A percentile compares a stretch with the other conserved stretches of the same genome.
Conservation (phyloP, 2,113 vertebrate genomes). For the Piprites chloris region DNA sequence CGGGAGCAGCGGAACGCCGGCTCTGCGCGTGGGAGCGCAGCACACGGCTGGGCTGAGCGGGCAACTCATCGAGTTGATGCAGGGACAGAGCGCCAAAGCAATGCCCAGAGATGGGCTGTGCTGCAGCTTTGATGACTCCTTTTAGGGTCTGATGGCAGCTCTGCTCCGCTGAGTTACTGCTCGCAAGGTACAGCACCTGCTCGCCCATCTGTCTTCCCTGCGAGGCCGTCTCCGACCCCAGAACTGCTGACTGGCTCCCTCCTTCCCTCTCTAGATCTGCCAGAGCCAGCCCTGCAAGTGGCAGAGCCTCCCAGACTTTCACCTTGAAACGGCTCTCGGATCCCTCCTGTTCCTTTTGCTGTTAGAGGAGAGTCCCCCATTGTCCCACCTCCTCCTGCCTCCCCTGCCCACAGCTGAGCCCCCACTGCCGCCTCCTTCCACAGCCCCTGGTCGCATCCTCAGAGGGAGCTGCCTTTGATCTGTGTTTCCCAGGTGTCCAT, state of each 20-base stretch:
- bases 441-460: background rate
- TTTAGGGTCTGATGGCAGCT: conserved; percentile 47
- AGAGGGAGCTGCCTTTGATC: background rate
- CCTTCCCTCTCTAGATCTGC: background rate
- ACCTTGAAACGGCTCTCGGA: background rate
- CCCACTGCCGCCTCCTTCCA: fast-evolving
- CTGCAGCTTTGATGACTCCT: conserved; percentile 39
- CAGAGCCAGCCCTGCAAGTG: background rate
- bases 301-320: conserved; percentile 24
- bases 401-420: background rate
- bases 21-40: background rate
- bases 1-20: fast-evolving
- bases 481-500: background rate
- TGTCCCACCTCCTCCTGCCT: background rate
- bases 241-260: background rate
- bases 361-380: background rate
- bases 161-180: conserved; percentile 15
- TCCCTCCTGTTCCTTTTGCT: background rate
- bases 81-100: background rate
- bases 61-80: fast-evolving
- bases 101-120: background rate
- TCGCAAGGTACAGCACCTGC: conserved; percentile 39
- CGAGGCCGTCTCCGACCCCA: background rate
- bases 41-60: fast-evolving
- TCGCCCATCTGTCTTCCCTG: conserved; percentile 49